Evolutionary conservation across 2,888 invertebrate genomes (phyloP).

Genomic region (Amblyjoppa proteus): DNA sequence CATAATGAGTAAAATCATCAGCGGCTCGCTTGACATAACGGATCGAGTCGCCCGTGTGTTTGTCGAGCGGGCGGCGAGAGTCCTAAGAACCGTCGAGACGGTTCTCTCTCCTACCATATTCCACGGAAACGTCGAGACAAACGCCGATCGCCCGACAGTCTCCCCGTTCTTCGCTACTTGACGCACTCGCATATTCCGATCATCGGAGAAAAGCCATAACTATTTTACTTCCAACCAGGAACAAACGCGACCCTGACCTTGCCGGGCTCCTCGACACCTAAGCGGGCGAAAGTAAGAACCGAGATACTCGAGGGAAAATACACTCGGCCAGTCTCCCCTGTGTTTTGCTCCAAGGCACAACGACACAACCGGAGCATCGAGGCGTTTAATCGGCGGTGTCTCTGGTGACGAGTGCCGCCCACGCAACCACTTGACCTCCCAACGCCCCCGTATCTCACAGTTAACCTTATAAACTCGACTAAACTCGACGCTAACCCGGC

Average conservation of each 20-base stretch:
- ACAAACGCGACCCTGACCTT: constrained; percentile 7
- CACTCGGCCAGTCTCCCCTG: constrained; percentile 13
- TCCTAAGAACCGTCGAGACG: constrained; percentile 57
- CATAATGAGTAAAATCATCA: constrained; percentile 79
- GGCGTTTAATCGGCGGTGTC: constrained; percentile 80
- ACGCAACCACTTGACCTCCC: constrained; percentile 84
- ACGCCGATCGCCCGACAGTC: neutral
- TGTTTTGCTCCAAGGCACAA: constrained; percentile 39
- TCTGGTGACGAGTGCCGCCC: constrained; percentile 82
- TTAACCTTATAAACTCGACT: constrained; percentile 85
- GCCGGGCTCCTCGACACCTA: neutral
- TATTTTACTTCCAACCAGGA: constrained; percentile 11
- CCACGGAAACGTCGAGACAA: constrained; percentile 45
- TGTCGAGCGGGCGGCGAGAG: constrained; percentile 69
- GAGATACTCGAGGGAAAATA: constrained; percentile 11
- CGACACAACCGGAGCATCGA: constrained; percentile 46
- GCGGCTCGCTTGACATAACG: constrained; percentile 78
- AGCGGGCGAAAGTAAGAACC: neutral
- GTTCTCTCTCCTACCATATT: constrained; percentile 45
- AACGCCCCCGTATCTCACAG: constrained; percentile 83
- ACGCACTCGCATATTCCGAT: constrained; percentile 15
- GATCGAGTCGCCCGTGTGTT: constrained; percentile 70
- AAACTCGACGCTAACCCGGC: constrained; percentile 80
- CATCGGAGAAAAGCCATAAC: constrained; percentile 12
- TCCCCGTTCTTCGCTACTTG: constrained; percentile 21